A percentile compares a stretch with the other conserved stretches of the same genome.
Conservation (phyloP, 2,797 vertebrate species). For the Coracias cyanogaster region DNA sequence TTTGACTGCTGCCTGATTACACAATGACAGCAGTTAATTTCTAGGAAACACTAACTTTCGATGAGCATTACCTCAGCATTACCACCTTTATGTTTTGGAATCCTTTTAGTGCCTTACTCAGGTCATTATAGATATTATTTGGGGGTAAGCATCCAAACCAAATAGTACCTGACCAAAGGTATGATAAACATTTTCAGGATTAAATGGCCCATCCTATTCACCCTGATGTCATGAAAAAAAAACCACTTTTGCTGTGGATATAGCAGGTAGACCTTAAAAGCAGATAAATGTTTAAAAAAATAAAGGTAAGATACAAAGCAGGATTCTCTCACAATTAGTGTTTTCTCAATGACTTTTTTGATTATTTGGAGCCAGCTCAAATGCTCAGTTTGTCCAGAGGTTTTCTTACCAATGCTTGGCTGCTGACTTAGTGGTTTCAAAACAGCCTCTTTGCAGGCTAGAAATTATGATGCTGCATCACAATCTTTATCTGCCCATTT, state of each 20-base stretch:
- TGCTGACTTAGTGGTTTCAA: neutral
- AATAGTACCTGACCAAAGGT: neutral
- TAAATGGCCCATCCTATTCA: neutral
- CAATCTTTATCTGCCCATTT: neutral
- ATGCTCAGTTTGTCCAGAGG: neutral
- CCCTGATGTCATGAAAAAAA: neutral
- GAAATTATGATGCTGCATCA: neutral
- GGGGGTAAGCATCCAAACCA: neutral
- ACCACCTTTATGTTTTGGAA: neutral
- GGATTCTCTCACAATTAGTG: neutral
- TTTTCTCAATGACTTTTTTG: neutral
- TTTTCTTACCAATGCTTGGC: neutral
- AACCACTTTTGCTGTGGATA: neutral
- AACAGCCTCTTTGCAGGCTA: neutral
- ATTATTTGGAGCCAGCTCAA: neutral
- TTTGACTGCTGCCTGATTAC: neutral
- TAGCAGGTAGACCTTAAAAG: neutral
- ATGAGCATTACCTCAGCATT: neutral
- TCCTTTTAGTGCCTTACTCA: neutral
- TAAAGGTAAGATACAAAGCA: neutral
- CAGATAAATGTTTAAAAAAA: neutral
- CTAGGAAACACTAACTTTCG: neutral
- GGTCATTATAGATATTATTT: neutral
- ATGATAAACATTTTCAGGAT: accelerated
- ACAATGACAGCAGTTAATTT: neutral